Percentiles rank a stretch among this genome's conserved stretches.
These are phyloP conservation scores for Callosobruchus maculatus DNA, from an alignment of 2,888 invertebrate genomes.

Conservation along the genomic window DNA sequence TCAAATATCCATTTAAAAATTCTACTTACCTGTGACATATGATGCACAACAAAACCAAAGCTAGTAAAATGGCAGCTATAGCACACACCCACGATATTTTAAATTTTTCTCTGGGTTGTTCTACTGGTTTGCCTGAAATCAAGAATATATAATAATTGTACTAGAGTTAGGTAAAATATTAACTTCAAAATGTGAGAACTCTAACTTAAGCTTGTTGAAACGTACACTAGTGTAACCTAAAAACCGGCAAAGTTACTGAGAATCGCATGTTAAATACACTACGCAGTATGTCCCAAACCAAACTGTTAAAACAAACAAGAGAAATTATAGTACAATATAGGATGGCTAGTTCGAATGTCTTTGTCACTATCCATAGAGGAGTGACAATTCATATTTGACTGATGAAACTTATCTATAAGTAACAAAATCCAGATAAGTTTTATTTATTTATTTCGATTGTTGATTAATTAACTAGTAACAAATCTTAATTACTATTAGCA, in stretches of 20 bases:
- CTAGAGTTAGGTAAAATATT: not conserved
- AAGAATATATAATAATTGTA: slow-evolving; percentile 18
- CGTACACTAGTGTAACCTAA: not conserved
- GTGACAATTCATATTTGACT: too few species aligned
- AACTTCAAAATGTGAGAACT: not conserved
- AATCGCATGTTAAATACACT: not conserved
- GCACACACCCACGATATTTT: slow-evolving; percentile 40
- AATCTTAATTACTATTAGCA: too few species aligned
- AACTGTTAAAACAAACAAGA: not conserved
- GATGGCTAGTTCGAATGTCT: too few species aligned
- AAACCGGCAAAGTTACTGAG: not conserved
- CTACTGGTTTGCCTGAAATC: slow-evolving; percentile 47
- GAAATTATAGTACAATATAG: too few species aligned
- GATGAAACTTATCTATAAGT: too few species aligned
- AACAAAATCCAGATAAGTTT: too few species aligned
- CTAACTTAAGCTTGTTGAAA: not conserved
- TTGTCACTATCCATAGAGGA: too few species aligned
- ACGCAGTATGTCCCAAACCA: not conserved
- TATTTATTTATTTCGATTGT: too few species aligned
- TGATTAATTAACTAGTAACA: too few species aligned
- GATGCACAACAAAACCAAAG: slow-evolving; percentile 49
- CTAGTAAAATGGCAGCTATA: slow-evolving; percentile 48
- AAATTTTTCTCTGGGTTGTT: slow-evolving; percentile 39
- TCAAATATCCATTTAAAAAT: not conserved
- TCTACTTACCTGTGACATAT: slow-evolving; percentile 51